Percentiles rank a stretch among this genome's conserved stretches.
Conservation (phyloP, 2,888 invertebrate species). For the Hirudinaria manillensis region DNA sequence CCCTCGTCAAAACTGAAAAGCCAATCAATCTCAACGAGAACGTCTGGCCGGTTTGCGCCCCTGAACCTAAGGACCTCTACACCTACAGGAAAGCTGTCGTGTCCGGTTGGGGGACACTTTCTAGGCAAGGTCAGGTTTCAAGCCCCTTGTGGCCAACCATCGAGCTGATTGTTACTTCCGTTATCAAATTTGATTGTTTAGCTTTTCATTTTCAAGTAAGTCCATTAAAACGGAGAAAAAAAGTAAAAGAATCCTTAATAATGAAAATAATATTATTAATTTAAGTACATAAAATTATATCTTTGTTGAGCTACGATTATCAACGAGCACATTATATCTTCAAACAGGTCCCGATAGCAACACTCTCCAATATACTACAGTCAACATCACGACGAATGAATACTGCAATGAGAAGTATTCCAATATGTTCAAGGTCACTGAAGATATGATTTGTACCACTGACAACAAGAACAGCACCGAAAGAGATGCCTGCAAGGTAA, state of each 20-base stretch:
- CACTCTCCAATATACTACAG: constrained; percentile 26
- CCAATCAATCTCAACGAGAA: constrained; percentile 15
- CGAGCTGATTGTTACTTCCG: too few relatives aligned
- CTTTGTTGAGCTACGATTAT: not conserved
- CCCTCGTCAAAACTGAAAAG: not conserved
- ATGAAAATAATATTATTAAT: too few relatives aligned
- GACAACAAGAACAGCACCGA: constrained; percentile 29
- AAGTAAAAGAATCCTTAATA: too few relatives aligned
- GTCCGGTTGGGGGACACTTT: constrained; percentile 20
- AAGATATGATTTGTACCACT: constrained; percentile 34
- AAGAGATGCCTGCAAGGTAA: constrained; percentile 36
- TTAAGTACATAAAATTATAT: not conserved
- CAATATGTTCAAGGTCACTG: constrained; percentile 19
- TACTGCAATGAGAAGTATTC: constrained; percentile 29
- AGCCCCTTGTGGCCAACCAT: too few relatives aligned
- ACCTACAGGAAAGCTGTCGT: constrained; percentile 3
- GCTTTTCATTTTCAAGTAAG: too few relatives aligned
- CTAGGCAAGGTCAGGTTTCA: not conserved
- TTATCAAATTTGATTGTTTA: too few relatives aligned
- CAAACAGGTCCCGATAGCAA: not conserved
- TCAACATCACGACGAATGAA: constrained; percentile 34
- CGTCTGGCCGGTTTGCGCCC: constrained; percentile 16
- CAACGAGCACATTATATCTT: not conserved
- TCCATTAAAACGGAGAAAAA: too few relatives aligned
- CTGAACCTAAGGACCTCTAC: not conserved